Base-by-base conservation (phyloP, 2,113 vertebrate species). In the Numenius arquata region DNA sequence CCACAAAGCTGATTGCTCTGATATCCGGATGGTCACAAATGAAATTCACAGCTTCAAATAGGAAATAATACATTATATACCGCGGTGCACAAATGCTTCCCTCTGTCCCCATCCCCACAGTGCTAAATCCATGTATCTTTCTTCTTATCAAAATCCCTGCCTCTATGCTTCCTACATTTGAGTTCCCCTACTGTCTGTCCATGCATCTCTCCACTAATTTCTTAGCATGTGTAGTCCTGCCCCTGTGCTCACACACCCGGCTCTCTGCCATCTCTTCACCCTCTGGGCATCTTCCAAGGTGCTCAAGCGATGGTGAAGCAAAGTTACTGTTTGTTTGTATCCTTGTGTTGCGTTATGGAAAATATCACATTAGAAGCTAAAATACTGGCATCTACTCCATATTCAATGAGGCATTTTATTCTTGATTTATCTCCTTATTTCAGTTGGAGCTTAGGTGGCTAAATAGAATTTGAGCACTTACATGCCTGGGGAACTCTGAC, bases 1-100 rank as follows among this genome's bases (percentile, higher is more conserved):
- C 99, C 97, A 99, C 99, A 96, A 99, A 99, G 98, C 99, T 99
- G 98, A 99, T 99, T 75, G 99, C 99, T 97, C 98, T 99, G 97
- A 99, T 99, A 94, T 99, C 98, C 30, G 99, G 99, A 95, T 99
- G 98, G 89, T 99, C 99, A 91, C 99, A 99, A 97, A 99, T 99
- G 95, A 99, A 99, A 96, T 99, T 99, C 92, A 99, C 99, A 98
- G 99, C 99, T 99, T 93, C 95, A 90, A 98, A 94, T 25, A 97
- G 89, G 91, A 96, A 98, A 95, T 14, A 96, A 96, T 27, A 92
- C 53, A 50, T 93, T 82, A 12, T 74, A 91, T 14, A 80, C 41
- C 10, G 43, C 32, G 38, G 38, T 52, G 65, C 40, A 78, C 53
- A 75, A 92, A 89, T 25, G 67, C 62, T 85, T 58, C 40, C 43